Evolutionary conservation across 2,113 vertebrate genomes (phyloP).

Genomic region (Eublepharis macularius): DNA sequence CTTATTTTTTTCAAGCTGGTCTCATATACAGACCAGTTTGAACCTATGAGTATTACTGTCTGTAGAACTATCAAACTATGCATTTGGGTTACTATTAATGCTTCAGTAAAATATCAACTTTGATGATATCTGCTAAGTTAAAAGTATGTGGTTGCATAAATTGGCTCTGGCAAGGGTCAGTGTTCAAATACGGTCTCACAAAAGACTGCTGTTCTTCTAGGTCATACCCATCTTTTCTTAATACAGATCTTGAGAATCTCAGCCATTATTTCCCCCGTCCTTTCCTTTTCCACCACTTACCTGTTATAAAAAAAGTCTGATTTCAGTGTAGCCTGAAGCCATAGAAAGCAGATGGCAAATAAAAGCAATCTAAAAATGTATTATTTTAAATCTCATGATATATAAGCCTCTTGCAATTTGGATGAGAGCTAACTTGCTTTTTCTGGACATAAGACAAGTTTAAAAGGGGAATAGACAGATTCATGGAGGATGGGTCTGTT

Average conservation of each 20-base stretch:
- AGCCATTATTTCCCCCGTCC: neutral
- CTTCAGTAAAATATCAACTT: neutral
- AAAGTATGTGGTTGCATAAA: neutral
- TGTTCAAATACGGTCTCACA: neutral
- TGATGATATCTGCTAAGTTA: neutral
- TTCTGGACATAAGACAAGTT: neutral
- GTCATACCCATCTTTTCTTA: neutral
- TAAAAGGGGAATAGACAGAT: no score
- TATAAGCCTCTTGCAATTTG: slow-evolving; percentile 5
- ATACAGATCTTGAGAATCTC: slow-evolving; percentile 3
- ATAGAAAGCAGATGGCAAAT: neutral
- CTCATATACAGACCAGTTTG: no score
- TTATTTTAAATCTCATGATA: slow-evolving; percentile 8
- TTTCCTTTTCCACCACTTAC: neutral
- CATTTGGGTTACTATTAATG: neutral
- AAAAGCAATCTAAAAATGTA: slow-evolving; percentile 17
- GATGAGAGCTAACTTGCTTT: slow-evolving; percentile 10
- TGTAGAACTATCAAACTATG: neutral
- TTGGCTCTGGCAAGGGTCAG: neutral
- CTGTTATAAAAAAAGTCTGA: neutral
- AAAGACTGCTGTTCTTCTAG: neutral
- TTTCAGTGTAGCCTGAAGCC: neutral
- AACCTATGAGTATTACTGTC: neutral
- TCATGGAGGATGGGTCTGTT: no score
- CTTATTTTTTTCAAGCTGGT: neutral